Evolutionary conservation across 1,140 invertebrate species (phyloP), one percentile per base, ranked within the genome.

Genomic region (Eciton burchellii): DNA sequence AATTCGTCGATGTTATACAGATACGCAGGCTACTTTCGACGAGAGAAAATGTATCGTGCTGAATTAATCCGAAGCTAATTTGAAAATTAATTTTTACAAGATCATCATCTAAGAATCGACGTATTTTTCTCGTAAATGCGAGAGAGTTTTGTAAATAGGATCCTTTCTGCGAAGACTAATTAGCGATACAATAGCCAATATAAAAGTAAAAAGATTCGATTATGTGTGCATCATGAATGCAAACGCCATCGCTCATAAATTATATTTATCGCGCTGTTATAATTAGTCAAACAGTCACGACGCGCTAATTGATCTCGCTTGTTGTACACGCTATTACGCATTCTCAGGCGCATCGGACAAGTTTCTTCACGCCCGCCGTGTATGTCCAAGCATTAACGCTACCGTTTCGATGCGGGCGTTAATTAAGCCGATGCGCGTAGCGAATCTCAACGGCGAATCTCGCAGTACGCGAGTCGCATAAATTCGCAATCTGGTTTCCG

Each of bases 1-100:
- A 72, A 81, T 73, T 81, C 43, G 9, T 62, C 43, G 54, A 59
- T 73, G 59, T 73, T 57, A 74, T 73, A 54, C 72, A 41, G 70
- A 63, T 76, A 63, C 81, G 47, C 60, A 79, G n/a, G 54, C 35
- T 29, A 63, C 49, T 79, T 68, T 77, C n/a, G 29, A 54, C 9
- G 49, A 70, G 63, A 21, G 49, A 70, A 70, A 79, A 24, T 49
- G 35, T 56, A 26, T 45, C 52, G 43, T 43, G 63, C 35, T 68
- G 63, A 26, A 56, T 77, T 19, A 68, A 56, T 68, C 56, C 26
- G 1, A 9, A 66, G n/a, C 6, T 43, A 41, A 24, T 52, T 3
- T 21, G 24, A 9, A n/a, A 24, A 29, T 76, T 76, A 29, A 59
- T 70, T 76, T 65, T 65, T 19, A 26, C 43, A 1, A 43, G 19